Evolutionary conservation across 2,113 vertebrate species (phyloP).

Genomic region (Urocitellus parryii): DNA sequence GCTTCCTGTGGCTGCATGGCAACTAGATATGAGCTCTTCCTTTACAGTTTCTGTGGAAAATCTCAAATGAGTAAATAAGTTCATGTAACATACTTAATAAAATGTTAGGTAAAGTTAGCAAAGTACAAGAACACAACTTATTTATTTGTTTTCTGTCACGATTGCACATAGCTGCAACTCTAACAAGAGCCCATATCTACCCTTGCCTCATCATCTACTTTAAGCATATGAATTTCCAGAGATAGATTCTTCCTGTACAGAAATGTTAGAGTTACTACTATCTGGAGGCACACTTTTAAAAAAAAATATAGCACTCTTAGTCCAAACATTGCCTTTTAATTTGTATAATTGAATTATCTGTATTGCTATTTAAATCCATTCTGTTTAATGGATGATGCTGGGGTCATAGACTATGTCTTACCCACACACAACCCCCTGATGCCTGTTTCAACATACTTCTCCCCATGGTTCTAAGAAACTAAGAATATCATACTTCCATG

Average conservation of each 20-base stretch:
- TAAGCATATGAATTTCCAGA: not conserved
- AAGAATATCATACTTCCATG: not conserved
- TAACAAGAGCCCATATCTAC: not conserved
- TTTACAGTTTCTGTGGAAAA: not conserved
- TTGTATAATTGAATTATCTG: not conserved
- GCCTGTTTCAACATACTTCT: not conserved
- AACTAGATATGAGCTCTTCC: not conserved
- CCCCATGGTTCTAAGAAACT: rapidly evolving
- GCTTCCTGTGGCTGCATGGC: rapidly evolving
- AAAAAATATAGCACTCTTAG: not conserved
- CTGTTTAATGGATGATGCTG: not conserved
- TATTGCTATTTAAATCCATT: not conserved
- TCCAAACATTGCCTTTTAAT: not conserved
- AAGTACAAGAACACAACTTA: not conserved
- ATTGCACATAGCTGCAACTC: not conserved
- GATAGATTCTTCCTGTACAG: not conserved
- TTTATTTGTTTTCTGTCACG: not conserved
- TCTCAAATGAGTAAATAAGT: not conserved
- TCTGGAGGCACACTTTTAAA: not conserved
- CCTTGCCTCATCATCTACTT: not conserved
- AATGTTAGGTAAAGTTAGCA: not conserved
- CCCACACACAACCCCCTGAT: rapidly evolving
- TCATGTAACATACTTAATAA: not conserved
- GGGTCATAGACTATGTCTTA: not conserved
- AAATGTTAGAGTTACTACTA: not conserved